A percentile compares a stretch with the other conserved stretches of the same genome.
Conservation (phyloP, 2,113 vertebrate genomes). For the Gallinago jamesoni region DNA sequence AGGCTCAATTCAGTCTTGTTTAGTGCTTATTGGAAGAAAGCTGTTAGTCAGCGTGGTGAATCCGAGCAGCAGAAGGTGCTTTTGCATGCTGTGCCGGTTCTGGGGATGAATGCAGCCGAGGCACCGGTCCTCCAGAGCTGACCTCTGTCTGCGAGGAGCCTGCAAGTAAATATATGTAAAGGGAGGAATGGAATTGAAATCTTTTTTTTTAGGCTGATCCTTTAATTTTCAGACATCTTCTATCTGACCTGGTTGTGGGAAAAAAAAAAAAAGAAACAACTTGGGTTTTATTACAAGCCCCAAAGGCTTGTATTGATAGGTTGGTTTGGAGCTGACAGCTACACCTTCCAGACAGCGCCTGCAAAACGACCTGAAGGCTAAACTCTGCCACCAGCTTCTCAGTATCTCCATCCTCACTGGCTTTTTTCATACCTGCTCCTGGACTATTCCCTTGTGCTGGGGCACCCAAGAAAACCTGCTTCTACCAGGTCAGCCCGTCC, state of each 20-base stretch:
- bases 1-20: neutral
- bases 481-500: neutral
- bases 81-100: neutral
- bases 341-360: neutral
- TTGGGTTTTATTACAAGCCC: conserved; percentile 49
- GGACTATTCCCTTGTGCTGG: neutral
- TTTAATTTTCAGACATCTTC: conserved; percentile 61
- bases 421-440: neutral
- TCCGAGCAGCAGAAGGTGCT: neutral
- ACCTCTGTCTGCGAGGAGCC: neutral
- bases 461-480: neutral
- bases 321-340: conserved; percentile 42
- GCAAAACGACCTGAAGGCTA: neutral
- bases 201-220: conserved; percentile 5
- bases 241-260: neutral
- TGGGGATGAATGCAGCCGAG: neutral
- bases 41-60: neutral
- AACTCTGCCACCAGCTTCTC: neutral
- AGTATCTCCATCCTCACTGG: neutral
- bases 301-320: conserved; percentile 37
- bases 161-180: neutral
- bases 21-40: neutral
- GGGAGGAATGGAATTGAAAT: neutral
- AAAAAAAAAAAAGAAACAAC: neutral
- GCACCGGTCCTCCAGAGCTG: neutral